Conservation (phyloP, 2,888 invertebrate species). For the Mystacides longicornis region DNA sequence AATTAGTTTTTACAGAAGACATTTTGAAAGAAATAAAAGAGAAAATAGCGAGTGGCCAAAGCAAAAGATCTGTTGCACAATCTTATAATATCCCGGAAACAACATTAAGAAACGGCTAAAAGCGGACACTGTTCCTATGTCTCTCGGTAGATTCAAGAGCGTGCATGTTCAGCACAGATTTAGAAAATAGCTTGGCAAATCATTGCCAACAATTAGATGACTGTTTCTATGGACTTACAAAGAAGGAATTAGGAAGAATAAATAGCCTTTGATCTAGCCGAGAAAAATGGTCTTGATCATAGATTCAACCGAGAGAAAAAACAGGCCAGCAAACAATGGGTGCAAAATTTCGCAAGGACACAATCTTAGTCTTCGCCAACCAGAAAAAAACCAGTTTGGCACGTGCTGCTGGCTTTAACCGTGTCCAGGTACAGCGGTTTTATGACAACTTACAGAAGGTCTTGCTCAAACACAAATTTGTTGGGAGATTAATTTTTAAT, state of each 20-base stretch:
- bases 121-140: neutral
- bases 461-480: conserved; percentile 4
- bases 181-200: neutral
- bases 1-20: neutral
- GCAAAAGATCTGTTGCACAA: neutral
- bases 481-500: neutral
- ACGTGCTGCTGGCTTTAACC: neutral
- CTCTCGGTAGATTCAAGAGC: neutral
- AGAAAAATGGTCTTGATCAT: neutral
- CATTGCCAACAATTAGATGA: neutral
- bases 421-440: conserved; percentile 1
- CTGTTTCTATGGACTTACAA: neutral
- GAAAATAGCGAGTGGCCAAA: neutral
- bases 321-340: neutral
- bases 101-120: neutral
- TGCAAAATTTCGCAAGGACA: neutral
- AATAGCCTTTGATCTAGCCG: neutral
- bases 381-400: neutral
- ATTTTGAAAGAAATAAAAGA: neutral
- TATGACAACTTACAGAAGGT: conserved; percentile 2
- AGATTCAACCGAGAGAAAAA: neutral
- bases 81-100: neutral
- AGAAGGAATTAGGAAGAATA: neutral
- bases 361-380: neutral
- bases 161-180: neutral